Percentiles rank a stretch among this genome's conserved stretches.
phyloP scores from a whole-genome alignment of 2,797 vertebrate species.

The Mergus octosetaceus region DNA sequence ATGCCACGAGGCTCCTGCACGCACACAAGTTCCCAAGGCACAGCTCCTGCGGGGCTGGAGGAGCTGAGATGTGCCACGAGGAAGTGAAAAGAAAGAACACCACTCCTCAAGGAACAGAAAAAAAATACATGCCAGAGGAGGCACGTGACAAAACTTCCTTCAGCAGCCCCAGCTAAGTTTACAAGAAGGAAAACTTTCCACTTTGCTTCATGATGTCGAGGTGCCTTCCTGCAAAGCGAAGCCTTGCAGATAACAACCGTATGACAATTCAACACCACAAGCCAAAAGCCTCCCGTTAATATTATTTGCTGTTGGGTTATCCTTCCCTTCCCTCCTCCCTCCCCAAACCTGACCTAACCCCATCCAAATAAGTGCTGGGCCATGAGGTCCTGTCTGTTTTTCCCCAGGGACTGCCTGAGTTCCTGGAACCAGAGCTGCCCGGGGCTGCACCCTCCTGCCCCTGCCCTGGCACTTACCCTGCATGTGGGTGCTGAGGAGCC shows the following conservation, averaged over 20 bases:
- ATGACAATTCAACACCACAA: not conserved
- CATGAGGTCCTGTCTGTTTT: not conserved
- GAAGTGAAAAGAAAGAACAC: not conserved
- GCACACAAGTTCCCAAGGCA: not conserved
- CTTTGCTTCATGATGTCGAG: not conserved
- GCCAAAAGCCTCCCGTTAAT: not conserved
- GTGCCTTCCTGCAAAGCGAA: not conserved
- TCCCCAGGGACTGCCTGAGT: fast-evolving
- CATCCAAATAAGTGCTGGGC: not conserved
- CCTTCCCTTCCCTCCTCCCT: not conserved
- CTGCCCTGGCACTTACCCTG: not conserved
- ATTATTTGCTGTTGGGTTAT: not conserved
- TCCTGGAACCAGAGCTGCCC: not conserved
- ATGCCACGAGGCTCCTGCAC: not conserved
- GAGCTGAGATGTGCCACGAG: not conserved
- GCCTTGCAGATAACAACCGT: not conserved
- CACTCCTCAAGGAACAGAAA: not conserved
- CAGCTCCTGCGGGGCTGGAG: not conserved
- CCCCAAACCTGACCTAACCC: not conserved
- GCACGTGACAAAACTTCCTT: not conserved
- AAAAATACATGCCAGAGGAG: not conserved
- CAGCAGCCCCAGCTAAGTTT: not conserved
- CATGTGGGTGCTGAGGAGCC: not conserved
- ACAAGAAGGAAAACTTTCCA: not conserved
- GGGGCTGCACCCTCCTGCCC: not conserved